phyloP scores from a whole-genome alignment of 2,888 invertebrate genomes.

The Conistra vaccinii region DNA sequence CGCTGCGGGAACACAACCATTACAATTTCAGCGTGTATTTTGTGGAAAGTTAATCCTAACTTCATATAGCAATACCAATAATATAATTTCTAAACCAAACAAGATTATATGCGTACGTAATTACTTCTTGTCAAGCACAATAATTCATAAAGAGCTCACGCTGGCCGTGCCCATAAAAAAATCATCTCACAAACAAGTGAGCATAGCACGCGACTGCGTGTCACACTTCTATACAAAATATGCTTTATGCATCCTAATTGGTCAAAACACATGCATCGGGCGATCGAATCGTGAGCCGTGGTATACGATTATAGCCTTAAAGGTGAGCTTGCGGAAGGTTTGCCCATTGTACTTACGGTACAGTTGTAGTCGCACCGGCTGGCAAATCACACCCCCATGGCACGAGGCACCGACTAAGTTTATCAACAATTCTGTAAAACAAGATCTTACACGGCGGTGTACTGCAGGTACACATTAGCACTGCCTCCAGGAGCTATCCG shows the following conservation, averaged over 20 bases:
- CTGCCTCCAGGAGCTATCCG: conserved; percentile 68
- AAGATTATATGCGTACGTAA: too few species aligned
- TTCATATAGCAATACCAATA: too few species aligned
- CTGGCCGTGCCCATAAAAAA: background rate
- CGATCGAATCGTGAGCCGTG: background rate
- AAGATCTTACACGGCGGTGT: conserved; percentile 73
- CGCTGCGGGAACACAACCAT: too few species aligned
- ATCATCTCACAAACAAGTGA: background rate
- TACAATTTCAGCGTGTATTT: too few species aligned
- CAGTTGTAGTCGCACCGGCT: background rate
- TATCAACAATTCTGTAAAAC: background rate
- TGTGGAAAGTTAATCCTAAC: too few species aligned
- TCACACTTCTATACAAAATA: background rate
- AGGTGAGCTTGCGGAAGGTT: too few species aligned
- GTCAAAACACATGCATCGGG: background rate
- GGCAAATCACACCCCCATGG: background rate
- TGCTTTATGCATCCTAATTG: background rate
- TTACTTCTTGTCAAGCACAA: background rate
- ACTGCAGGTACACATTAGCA: conserved; percentile 77
- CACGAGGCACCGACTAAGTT: background rate
- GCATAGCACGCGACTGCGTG: background rate
- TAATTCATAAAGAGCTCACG: background rate
- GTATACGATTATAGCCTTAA: too few species aligned
- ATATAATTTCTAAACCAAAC: too few species aligned
- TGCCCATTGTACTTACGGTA: too few species aligned